phyloP scores from a whole-genome alignment of 1,140 invertebrate species.

The Drosophila triauraria region DNA sequence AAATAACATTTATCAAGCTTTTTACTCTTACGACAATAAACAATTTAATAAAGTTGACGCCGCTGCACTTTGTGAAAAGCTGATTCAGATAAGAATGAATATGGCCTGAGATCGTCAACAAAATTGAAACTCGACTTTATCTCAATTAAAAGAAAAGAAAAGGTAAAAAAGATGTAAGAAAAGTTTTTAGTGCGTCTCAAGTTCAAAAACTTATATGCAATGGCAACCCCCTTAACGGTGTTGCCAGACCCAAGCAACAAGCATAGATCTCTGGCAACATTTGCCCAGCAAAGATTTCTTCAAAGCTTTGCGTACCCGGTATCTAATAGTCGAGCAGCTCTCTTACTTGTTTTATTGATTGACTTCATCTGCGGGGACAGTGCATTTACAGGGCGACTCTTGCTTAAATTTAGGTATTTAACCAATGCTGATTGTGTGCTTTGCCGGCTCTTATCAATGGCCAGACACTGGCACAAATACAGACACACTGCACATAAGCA shows the following conservation, averaged over 20 bases:
- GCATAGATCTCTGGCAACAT: not conserved
- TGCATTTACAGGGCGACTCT: conserved; percentile 18
- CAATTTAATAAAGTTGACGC: not conserved
- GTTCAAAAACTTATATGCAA: too few relatives aligned
- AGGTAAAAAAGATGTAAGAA: not conserved
- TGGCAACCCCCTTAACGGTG: too few relatives aligned
- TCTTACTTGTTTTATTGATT: not conserved
- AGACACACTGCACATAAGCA: not conserved
- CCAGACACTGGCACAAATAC: conserved; percentile 29
- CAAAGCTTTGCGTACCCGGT: not conserved
- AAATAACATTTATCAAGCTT: not conserved
- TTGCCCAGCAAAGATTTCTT: not conserved
- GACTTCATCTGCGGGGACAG: not conserved
- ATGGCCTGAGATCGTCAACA: conserved; percentile 13
- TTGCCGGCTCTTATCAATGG: conserved; percentile 55
- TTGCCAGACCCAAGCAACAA: not conserved
- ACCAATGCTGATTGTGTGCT: conserved; percentile 56
- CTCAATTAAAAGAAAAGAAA: too few relatives aligned
- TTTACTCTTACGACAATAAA: not conserved
- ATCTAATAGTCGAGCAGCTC: not conserved
- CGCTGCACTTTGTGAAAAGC: conserved; percentile 18
- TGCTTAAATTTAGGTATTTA: conserved; percentile 62
- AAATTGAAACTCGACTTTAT: conserved; percentile 5
- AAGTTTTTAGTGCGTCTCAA: too few relatives aligned
- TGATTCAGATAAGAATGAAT: conserved; percentile 25